Evolutionary conservation across 2,113 vertebrate genomes (phyloP), one percentile per base, ranked within the genome.

Genomic region (Passer domesticus): DNA sequence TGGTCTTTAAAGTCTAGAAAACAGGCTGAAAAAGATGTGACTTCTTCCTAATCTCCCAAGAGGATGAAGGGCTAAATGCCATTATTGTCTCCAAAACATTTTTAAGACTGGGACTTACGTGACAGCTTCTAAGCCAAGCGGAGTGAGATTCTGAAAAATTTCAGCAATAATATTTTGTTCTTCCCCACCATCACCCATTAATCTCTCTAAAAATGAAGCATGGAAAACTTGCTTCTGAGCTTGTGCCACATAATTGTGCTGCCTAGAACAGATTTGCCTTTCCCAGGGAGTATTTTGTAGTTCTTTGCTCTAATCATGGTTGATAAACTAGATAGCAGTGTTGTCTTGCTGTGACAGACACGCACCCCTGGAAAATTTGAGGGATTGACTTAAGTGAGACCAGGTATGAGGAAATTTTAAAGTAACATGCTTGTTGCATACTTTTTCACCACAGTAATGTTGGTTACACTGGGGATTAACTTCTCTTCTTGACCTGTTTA

Each of bases 201-300:
- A 68, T 52, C 13, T 59, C 18, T 52, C 21, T 52, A 39, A 55
- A 89, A 59, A 21, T 11, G 13, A 22, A 63, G 7, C 27, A 14
- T 11, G 16, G 16, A 11, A 55, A 64, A n/a, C 20, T 82, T 0
- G 0, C 9, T 43, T 69, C 68, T 82, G 30, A 83, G 37, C 30
- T 86, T 35, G 20, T 35, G 8, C 2, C 0, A 5, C 49, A 20
- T 1, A 0, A 23, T 12, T 49, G 31, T 55, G 31, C 50, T 66
- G 19, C 64, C 67, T 50, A 64, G 82, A 74, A 27, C 1, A 2
- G 30, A 12, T 60, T 59, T 92, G n/a, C 33, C 52, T 90, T 85
- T 94, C 47, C 39, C 79, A 73, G 44, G 50, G 55, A 18, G 20
- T 43, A n/a, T 10, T 43, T 84, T 66, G 43, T 67, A 43, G 47